A percentile compares a stretch with the other conserved stretches of the same genome.
Evolutionary conservation across 2,113 vertebrate genomes (phyloP).

Genomic region (Brachypteracias leptosomus): DNA sequence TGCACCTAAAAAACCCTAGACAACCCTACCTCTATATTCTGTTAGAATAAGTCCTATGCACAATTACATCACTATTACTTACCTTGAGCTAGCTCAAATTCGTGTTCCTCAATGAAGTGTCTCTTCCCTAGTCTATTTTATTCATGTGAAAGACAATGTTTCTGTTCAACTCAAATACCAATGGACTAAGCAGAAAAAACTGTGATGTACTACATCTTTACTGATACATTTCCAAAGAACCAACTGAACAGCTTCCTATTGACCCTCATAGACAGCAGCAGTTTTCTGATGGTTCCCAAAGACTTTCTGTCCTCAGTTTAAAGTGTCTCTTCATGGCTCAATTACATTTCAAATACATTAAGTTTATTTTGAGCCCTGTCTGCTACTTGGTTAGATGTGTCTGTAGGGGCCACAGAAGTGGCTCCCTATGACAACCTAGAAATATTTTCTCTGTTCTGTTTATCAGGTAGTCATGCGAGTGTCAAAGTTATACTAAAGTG

Average conservation of each 20-base stretch:
- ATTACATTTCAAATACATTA: background rate
- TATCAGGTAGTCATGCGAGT: background rate
- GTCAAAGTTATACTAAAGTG: background rate
- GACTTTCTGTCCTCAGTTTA: background rate
- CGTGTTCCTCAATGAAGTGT: background rate
- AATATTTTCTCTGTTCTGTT: background rate
- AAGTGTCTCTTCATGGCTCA: background rate
- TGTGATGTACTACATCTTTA: background rate
- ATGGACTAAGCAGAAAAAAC: background rate
- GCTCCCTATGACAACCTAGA: background rate
- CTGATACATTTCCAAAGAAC: background rate
- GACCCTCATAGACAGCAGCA: background rate
- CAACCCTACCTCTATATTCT: background rate
- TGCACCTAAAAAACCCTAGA: background rate
- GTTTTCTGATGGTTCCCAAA: background rate
- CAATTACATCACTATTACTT: background rate
- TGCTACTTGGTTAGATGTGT: background rate
- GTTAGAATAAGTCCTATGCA: background rate
- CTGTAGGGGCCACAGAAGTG: background rate
- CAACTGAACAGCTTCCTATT: background rate
- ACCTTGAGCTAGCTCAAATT: background rate
- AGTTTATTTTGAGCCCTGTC: background rate
- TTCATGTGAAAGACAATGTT: background rate
- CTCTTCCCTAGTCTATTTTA: background rate
- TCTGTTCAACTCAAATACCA: background rate